phyloP scores from a whole-genome alignment of 2,797 vertebrate species.

The Pteropus rufus region DNA sequence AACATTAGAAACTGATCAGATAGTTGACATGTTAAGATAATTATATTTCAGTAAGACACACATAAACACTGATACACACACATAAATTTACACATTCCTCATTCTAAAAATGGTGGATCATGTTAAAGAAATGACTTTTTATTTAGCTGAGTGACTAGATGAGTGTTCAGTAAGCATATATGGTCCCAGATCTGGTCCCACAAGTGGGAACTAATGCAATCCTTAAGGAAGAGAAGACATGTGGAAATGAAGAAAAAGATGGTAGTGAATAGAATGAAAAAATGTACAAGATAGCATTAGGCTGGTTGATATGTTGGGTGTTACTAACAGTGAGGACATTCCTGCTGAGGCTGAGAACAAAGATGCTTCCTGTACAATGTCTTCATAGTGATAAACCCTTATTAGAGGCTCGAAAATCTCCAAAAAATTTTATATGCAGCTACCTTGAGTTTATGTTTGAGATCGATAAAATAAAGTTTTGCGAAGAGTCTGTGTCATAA shows the following conservation, averaged over 20 bases:
- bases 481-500: neutral
- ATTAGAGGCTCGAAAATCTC: neutral
- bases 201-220: neutral
- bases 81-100: neutral
- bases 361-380: neutral
- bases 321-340: neutral
- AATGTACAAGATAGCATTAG: neutral
- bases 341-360: neutral
- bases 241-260: neutral
- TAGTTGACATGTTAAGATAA: neutral
- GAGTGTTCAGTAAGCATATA: neutral
- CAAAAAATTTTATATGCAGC: neutral
- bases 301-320: accelerated
- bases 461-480: neutral
- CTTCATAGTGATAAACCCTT: neutral
- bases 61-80: neutral
- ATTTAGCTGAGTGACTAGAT: neutral
- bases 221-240: neutral
- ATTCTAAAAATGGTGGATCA: neutral
- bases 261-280: neutral
- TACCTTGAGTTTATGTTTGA: neutral
- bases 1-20: neutral
- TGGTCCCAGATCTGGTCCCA: neutral
- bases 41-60: neutral
- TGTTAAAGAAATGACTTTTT: neutral